Percentiles rank a stretch among this genome's conserved stretches.
phyloP scores from a whole-genome alignment of 2,797 vertebrate species.

The Florisuga fusca region DNA sequence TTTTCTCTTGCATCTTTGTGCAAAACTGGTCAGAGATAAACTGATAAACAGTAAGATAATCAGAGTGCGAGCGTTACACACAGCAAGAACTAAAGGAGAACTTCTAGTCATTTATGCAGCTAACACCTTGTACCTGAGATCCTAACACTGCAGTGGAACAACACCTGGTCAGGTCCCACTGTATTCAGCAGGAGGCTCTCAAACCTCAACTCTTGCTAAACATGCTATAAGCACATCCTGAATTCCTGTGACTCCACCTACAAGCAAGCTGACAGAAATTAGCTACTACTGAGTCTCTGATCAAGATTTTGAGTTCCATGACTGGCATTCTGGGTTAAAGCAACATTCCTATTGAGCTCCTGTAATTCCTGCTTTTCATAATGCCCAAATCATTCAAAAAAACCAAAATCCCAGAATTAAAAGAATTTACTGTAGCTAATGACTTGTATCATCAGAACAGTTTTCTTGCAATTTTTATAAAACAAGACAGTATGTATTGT shows the following conservation, averaged over 20 bases:
- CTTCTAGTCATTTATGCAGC: neutral
- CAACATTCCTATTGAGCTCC: neutral
- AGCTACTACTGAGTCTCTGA: neutral
- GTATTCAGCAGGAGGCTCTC: neutral
- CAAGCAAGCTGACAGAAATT: neutral
- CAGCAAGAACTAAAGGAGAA: neutral
- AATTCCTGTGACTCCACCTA: neutral
- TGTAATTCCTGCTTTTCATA: neutral
- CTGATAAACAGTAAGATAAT: neutral
- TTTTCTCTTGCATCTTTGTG: neutral
- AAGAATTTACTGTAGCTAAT: neutral
- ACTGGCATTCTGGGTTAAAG: neutral
- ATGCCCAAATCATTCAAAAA: slow-evolving; percentile 15
- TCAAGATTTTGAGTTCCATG: neutral
- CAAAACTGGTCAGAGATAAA: neutral
- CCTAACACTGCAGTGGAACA: neutral
- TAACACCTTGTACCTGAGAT: neutral
- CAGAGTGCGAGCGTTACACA: accelerated
- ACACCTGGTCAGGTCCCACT: neutral
- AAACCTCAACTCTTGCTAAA: neutral
- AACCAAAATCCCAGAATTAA: neutral
- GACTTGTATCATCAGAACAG: slow-evolving; percentile 15
- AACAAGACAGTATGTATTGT: slow-evolving; percentile 6
- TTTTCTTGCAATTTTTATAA: neutral
- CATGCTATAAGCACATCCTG: neutral